Evolutionary conservation across 2,888 invertebrate genomes (phyloP).

Genomic region (Hemithea aestivaria): DNA sequence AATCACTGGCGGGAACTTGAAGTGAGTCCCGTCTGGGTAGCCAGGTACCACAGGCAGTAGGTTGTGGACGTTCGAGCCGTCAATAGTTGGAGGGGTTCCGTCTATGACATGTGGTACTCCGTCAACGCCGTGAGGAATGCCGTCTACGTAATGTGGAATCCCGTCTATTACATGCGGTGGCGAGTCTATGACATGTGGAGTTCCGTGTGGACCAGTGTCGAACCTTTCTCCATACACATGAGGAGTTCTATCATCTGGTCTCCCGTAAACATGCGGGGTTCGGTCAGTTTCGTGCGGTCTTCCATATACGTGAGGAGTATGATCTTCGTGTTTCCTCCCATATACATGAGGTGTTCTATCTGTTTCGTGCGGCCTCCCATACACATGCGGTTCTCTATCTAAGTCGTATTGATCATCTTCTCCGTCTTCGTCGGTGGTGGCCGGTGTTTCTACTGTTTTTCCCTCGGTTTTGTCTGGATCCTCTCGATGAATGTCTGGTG

Average conservation of each 20-base stretch:
- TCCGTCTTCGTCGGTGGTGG: constrained; percentile 14
- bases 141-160: constrained; percentile 16
- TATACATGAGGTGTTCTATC: constrained; percentile 9
- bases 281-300: constrained; percentile 7
- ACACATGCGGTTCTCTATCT: constrained; percentile 16
- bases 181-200: constrained; percentile 14
- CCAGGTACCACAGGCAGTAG: background rate
- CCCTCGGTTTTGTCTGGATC: constrained; percentile 22
- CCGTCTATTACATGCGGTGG: constrained; percentile 21
- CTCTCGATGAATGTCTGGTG: constrained; percentile 21
- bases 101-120: constrained; percentile 15
- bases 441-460: constrained; percentile 12
- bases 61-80: constrained; percentile 5
- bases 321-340: constrained; percentile 7
- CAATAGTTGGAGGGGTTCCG: constrained; percentile 8
- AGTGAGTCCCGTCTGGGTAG: constrained; percentile 11
- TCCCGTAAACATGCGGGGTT: constrained; percentile 11
- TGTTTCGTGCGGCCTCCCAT: constrained; percentile 7
- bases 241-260: constrained; percentile 8
- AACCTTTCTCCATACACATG: constrained; percentile 15
- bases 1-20: constrained; percentile 17
- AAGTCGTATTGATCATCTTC: constrained; percentile 12
- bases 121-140: constrained; percentile 11
- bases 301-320: constrained; percentile 21
- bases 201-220: constrained; percentile 9